phyloP scores from a whole-genome alignment of 2,113 vertebrate species.

The Dissostichus mawsoni region DNA sequence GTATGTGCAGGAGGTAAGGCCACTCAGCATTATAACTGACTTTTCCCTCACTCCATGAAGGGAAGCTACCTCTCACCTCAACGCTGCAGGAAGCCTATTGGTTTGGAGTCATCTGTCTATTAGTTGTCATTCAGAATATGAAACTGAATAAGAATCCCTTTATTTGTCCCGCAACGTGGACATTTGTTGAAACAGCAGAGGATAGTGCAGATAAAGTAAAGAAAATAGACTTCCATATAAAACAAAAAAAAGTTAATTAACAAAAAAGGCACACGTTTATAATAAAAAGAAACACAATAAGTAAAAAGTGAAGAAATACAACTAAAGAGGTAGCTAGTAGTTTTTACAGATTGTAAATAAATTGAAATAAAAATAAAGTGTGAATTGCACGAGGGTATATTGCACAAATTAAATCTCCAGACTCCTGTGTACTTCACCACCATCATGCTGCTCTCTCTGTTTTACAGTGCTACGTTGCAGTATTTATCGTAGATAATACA shows the following conservation, averaged over 20 bases:
- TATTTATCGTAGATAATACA: slow-evolving; percentile 46
- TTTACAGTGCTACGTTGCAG: neutral
- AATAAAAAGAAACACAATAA: too few species aligned
- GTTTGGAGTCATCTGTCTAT: slow-evolving; percentile 47
- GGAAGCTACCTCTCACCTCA: slow-evolving; percentile 57
- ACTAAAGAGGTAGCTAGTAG: too few species aligned
- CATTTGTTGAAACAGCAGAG: too few species aligned
- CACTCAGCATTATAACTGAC: slow-evolving; percentile 29
- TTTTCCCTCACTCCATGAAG: slow-evolving; percentile 25
- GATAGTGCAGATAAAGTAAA: too few species aligned
- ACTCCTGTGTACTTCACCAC: slow-evolving; percentile 23
- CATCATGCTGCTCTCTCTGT: neutral
- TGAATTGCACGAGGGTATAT: too few species aligned
- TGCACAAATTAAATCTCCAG: neutral
- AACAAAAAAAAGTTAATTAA: too few species aligned
- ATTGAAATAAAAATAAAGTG: too few species aligned
- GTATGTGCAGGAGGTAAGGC: slow-evolving; percentile 28
- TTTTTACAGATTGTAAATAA: too few species aligned
- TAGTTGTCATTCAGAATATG: slow-evolving; percentile 62
- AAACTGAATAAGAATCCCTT: neutral
- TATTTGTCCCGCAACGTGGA: too few species aligned
- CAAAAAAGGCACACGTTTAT: too few species aligned
- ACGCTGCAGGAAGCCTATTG: slow-evolving; percentile 19
- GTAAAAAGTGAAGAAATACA: too few species aligned
- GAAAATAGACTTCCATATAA: too few species aligned